Evolutionary conservation across 2,797 vertebrate genomes (phyloP).

Genomic region (Sarcophilus harrisii): DNA sequence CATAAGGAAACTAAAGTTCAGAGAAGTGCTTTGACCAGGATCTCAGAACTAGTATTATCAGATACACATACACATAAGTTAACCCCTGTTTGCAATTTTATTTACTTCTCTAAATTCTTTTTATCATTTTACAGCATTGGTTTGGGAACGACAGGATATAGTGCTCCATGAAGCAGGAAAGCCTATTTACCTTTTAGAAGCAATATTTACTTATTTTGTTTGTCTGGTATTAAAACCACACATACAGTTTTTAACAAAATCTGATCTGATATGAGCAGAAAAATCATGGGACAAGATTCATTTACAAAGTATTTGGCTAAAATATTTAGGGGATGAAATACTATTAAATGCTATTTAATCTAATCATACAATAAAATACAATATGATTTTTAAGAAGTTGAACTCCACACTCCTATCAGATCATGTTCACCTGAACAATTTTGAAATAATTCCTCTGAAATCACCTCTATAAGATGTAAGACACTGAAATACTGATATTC

Average conservation of each 20-base stretch:
- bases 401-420: background rate
- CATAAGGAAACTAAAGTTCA: background rate
- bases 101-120: background rate
- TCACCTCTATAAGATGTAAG: background rate
- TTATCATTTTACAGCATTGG: background rate
- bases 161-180: background rate
- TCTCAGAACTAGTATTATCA: background rate
- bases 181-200: background rate
- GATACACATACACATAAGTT: background rate
- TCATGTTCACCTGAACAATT: background rate
- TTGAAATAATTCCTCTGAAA: slow-evolving; percentile 43
- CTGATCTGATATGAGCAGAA: background rate
- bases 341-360: background rate
- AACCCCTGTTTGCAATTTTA: background rate
- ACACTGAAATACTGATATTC: background rate
- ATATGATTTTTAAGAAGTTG: background rate
- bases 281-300: background rate
- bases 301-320: background rate
- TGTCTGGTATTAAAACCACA: background rate
- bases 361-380: background rate
- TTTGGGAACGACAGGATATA: background rate
- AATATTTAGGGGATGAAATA: background rate
- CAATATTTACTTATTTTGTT: background rate
- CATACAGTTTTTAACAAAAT: background rate
- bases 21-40: background rate